A percentile compares a stretch with the other conserved stretches of the same genome.
Conservation (phyloP, 2,113 vertebrate species). For the Microcebus lehilahytsara region DNA sequence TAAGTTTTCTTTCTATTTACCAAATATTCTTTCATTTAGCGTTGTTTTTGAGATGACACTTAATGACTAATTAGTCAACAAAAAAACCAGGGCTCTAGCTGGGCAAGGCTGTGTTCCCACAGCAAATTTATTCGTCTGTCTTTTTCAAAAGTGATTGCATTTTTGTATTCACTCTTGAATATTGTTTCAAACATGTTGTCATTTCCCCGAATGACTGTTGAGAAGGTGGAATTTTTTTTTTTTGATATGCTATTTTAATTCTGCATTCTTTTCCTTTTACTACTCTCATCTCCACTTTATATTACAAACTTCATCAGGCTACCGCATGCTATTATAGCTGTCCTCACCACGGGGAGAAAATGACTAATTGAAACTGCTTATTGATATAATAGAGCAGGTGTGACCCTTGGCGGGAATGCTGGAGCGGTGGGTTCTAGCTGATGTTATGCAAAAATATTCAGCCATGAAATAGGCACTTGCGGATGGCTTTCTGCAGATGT, state of each 20-base stretch:
- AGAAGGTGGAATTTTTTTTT: slow-evolving; percentile 43
- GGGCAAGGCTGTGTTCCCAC: slow-evolving; percentile 19
- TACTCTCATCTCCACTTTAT: slow-evolving; percentile 61
- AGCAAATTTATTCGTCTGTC: slow-evolving; percentile 49
- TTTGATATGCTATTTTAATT: not conserved
- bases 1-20: not conserved
- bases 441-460: slow-evolving; percentile 77
- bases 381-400: slow-evolving; percentile 74
- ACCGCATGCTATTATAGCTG: slow-evolving; percentile 70
- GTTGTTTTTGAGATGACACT: slow-evolving; percentile 45
- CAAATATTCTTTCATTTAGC: slow-evolving; percentile 43
- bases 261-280: slow-evolving; percentile 65
- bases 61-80: slow-evolving; percentile 53
- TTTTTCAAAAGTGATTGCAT: slow-evolving; percentile 58
- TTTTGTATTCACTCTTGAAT: slow-evolving; percentile 48
- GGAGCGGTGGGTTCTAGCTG: slow-evolving; percentile 62
- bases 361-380: slow-evolving; percentile 79
- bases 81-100: slow-evolving; percentile 5
- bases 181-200: slow-evolving; percentile 58
- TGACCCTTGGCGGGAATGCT: slow-evolving; percentile 67
- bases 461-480: slow-evolving; percentile 75
- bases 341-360: slow-evolving; percentile 76
- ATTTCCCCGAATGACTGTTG: slow-evolving; percentile 58
- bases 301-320: slow-evolving; percentile 73
- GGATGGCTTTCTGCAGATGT: slow-evolving; percentile 76